Percentiles rank a stretch among this genome's conserved stretches.
phyloP scores from a whole-genome alignment of 2,113 vertebrate species.

The Vimba vimba region DNA sequence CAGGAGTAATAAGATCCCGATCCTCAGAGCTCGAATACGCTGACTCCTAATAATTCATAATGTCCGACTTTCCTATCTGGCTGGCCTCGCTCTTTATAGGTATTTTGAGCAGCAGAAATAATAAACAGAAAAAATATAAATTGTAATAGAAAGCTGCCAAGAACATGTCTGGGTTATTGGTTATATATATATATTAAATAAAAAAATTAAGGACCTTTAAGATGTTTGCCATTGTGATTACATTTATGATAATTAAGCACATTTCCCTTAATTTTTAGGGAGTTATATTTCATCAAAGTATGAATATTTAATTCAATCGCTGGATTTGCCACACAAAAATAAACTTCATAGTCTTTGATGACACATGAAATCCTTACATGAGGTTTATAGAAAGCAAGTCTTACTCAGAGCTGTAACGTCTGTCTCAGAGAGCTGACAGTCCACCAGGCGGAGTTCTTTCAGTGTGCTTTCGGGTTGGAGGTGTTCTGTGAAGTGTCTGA shows the following conservation, averaged over 20 bases:
- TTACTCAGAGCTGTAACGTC: conserved; percentile 82
- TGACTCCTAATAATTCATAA: background rate
- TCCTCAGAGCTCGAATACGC: background rate
- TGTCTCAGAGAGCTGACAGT: conserved; percentile 79
- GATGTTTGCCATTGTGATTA: background rate
- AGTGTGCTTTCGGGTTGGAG: conserved; percentile 69
- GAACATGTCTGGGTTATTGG: background rate
- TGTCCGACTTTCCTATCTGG: background rate
- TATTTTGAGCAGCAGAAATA: background rate
- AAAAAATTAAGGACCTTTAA: background rate
- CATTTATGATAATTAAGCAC: too few species aligned
- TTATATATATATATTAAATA: background rate
- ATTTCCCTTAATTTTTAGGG: background rate
- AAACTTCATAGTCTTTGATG: background rate
- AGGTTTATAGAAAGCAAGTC: conserved; percentile 36
- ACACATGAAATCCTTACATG: background rate
- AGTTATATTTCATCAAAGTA: background rate
- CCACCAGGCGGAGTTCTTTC: conserved; percentile 80
- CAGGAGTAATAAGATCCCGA: background rate
- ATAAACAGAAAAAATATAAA: background rate
- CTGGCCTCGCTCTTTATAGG: background rate
- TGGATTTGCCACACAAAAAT: background rate
- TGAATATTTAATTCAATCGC: background rate
- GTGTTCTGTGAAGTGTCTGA: conserved; percentile 77
- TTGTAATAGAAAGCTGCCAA: background rate